Evolutionary conservation across 2,888 invertebrate genomes (phyloP), one percentile per base, ranked within the genome.

Genomic region (Thymelicus lineola): DNA sequence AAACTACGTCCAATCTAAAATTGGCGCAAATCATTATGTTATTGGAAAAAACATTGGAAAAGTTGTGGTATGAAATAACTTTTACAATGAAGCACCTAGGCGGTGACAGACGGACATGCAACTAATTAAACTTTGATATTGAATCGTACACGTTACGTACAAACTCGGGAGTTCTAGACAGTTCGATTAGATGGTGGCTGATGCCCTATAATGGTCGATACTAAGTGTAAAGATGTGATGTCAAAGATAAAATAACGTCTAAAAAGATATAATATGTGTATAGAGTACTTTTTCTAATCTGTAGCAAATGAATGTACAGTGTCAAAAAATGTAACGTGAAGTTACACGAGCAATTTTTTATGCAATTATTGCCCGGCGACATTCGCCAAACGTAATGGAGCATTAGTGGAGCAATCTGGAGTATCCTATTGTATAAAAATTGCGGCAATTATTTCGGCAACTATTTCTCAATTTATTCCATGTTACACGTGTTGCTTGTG

Each of bases 51-150:
- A 17, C 53, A 70, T 55, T 14, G 15, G 28, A 57, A 50, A 68
- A 59, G 42, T 59, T 62, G 59, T 28, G 38, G 69, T 66, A 69
- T 67, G 15, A 53, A 17, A 55, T 60, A 69, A 71, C 65, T 62
- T 71, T 74, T 57, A 59, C 66, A 71, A 50, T 59, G 53, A 53
- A 57, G 45, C 71, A 50, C 50, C 63, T 50, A 50, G 20, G n/a
- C 15, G 62, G 58, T 14, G 55, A 48, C 60, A 64, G 68, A 71
- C 64, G 61, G 69, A 71, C 71, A 64, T 55, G 48, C 57, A 72
- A 71, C 73, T 77, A 77, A 76, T 77, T 76, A 73, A 77, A 77
- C 76, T 77, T 76, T 66, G 71, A 55, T 71, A 61, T 70, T 15
- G 50, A 64, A 38, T 58, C 69, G n/a, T 55, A 62, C 42, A 15